Evolutionary conservation across 2,113 vertebrate species (phyloP).

Genomic region (Hirundichthys speculiger): DNA sequence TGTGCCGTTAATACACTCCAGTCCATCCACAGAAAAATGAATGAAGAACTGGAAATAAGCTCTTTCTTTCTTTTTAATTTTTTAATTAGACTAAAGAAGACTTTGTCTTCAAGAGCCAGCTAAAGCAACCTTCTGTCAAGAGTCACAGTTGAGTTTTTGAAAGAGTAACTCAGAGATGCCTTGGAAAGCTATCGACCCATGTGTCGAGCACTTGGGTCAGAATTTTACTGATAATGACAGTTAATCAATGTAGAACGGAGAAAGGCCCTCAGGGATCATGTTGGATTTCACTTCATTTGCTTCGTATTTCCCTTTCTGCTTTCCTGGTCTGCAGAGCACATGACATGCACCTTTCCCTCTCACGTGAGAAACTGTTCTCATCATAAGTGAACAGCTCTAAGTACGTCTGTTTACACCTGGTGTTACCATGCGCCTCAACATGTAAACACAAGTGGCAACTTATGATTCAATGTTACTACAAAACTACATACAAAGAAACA

Average conservation of each 20-base stretch:
- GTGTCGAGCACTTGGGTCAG: constrained; percentile 42
- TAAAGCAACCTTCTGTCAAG: constrained; percentile 31
- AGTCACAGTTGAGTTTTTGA: constrained; percentile 46
- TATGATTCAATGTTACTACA: no score
- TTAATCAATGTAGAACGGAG: constrained; percentile 55
- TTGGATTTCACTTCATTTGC: constrained; percentile 7
- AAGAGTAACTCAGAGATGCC: constrained; percentile 50
- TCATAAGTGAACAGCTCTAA: no score
- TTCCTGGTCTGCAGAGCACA: no score
- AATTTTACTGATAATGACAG: constrained; percentile 68
- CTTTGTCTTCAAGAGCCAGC: constrained; percentile 37
- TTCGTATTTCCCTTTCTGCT: no score
- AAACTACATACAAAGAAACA: no score
- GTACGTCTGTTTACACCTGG: no score
- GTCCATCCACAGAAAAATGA: neutral
- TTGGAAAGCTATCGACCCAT: constrained; percentile 63
- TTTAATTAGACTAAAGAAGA: constrained; percentile 20
- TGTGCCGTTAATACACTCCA: neutral
- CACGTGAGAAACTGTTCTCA: no score
- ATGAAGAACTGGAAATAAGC: constrained; percentile 9
- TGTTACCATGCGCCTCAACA: no score
- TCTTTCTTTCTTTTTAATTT: constrained; percentile 1
- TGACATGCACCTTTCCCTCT: no score
- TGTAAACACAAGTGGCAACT: no score
- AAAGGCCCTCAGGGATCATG: constrained; percentile 35